Evolutionary conservation across 2,888 invertebrate species (phyloP).

Genomic region (Phrixothrix hirtus): DNA sequence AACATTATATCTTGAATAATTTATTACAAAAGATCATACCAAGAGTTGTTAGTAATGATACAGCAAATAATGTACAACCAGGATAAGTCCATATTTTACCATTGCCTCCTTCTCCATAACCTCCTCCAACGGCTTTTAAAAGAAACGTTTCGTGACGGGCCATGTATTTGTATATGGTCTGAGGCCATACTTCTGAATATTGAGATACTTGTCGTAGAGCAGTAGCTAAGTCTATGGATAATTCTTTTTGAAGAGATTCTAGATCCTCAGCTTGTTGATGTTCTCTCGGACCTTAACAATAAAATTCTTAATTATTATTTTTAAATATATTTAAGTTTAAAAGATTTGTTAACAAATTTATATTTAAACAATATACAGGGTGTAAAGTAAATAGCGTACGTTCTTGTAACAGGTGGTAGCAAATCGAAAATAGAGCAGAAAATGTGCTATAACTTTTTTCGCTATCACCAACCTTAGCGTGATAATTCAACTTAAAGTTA

Average conservation of each 20-base stretch:
- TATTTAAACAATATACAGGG: too few relatives aligned
- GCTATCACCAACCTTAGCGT: too few relatives aligned
- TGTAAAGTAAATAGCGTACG: too few relatives aligned
- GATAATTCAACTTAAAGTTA: too few relatives aligned
- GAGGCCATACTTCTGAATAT: slow-evolving; percentile 65
- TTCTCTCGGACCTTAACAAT: slow-evolving; percentile 63
- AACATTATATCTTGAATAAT: too few relatives aligned
- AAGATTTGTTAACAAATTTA: too few relatives aligned
- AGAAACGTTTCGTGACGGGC: slow-evolving; percentile 63
- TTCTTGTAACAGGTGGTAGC: too few relatives aligned
- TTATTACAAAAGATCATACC: slow-evolving; percentile 54
- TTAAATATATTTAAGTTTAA: too few relatives aligned
- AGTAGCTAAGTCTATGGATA: slow-evolving; percentile 66
- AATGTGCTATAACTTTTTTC: too few relatives aligned
- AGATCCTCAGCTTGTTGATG: slow-evolving; percentile 60
- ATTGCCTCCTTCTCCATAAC: slow-evolving; percentile 61
- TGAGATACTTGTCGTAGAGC: slow-evolving; percentile 63
- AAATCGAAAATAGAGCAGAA: too few relatives aligned
- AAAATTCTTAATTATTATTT: not conserved
- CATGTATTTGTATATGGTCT: slow-evolving; percentile 62
- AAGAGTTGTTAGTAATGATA: slow-evolving; percentile 71
- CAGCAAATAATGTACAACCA: slow-evolving; percentile 68
- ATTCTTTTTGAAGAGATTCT: slow-evolving; percentile 62
- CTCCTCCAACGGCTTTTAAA: slow-evolving; percentile 60
- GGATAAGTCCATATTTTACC: slow-evolving; percentile 71